Evolutionary conservation across 2,888 invertebrate genomes (phyloP).

Genomic region (Cataglyphis rosenhaueri): DNA sequence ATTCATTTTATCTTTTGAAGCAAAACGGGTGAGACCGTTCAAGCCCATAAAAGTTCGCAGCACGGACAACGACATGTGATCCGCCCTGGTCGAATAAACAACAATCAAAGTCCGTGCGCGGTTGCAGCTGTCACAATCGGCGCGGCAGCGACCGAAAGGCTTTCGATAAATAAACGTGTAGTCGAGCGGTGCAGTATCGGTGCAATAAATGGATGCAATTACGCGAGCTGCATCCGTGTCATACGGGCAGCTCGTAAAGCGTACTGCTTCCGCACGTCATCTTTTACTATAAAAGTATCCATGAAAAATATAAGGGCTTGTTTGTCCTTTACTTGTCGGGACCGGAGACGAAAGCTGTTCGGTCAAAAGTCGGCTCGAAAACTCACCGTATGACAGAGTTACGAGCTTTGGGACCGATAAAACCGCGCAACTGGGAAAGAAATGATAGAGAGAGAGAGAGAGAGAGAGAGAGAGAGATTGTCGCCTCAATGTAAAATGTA

Average conservation of each 20-base stretch:
- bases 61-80: slow-evolving; percentile 36
- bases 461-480: slow-evolving; percentile 1
- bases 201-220: slow-evolving; percentile 65
- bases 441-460: neutral
- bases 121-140: slow-evolving; percentile 49
- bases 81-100: slow-evolving; percentile 58
- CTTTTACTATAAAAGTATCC: slow-evolving; percentile 54
- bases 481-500: neutral
- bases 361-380: neutral
- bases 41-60: slow-evolving; percentile 12
- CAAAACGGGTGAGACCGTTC: neutral
- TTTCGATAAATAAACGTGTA: slow-evolving; percentile 65
- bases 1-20: neutral
- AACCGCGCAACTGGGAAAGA: slow-evolving; percentile 11
- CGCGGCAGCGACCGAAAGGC: slow-evolving; percentile 12
- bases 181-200: slow-evolving; percentile 16
- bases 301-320: slow-evolving; percentile 68
- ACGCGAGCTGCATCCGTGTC: slow-evolving; percentile 50
- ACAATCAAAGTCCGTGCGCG: slow-evolving; percentile 54
- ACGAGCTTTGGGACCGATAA: slow-evolving; percentile 29
- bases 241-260: slow-evolving; percentile 44
- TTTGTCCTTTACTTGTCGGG: slow-evolving; percentile 27
- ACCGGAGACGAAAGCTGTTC: slow-evolving; percentile 26
- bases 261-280: slow-evolving; percentile 28
- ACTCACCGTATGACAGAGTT: slow-evolving; percentile 30